A percentile compares a stretch with the other conserved stretches of the same genome.
These are phyloP conservation scores for Virgularia gustaviana DNA, from an alignment of 92 coral and sea anemone genomes.

Conservation along the genomic window DNA sequence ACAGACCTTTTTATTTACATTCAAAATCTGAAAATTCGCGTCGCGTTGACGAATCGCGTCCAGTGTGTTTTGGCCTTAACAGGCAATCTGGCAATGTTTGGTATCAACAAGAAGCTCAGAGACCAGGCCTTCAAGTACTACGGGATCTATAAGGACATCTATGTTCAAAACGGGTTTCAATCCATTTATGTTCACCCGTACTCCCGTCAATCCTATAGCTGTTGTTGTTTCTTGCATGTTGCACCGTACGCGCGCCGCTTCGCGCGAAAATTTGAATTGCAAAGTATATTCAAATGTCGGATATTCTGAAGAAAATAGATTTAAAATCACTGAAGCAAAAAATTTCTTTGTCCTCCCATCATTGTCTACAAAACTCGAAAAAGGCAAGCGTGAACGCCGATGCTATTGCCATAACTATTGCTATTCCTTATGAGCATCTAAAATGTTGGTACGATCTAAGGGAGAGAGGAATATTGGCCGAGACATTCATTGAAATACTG, in stretches of 20 bases:
- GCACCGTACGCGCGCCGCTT: too few relatives aligned
- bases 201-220: too few relatives aligned
- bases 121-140: conserved; percentile 40
- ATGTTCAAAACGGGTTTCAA: conserved; percentile 22
- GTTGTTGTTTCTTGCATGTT: too few relatives aligned
- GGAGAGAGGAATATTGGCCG: conserved; percentile 9
- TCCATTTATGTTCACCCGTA: conserved; percentile 20
- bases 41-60: too few relatives aligned
- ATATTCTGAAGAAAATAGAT: conserved; percentile 9
- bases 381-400: conserved; percentile 1
- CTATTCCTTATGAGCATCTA: conserved; percentile 30
- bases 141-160: conserved; percentile 13
- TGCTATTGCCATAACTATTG: conserved; percentile 12
- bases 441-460: conserved; percentile 38
- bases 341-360: conserved; percentile 25
- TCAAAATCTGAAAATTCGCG: too few relatives aligned
- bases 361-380: conserved; percentile 11
- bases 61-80: too few relatives aligned
- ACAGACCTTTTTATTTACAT: too few relatives aligned
- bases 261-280: conserved; percentile 6
- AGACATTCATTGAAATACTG: conserved; percentile 32
- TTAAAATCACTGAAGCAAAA: conserved; percentile 6
- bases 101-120: conserved; percentile 33
- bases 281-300: conserved; percentile 4
- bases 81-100: conserved; percentile 21